Evolutionary conservation across 2,113 vertebrate genomes (phyloP).

Genomic region (Heteronetta atricapilla): DNA sequence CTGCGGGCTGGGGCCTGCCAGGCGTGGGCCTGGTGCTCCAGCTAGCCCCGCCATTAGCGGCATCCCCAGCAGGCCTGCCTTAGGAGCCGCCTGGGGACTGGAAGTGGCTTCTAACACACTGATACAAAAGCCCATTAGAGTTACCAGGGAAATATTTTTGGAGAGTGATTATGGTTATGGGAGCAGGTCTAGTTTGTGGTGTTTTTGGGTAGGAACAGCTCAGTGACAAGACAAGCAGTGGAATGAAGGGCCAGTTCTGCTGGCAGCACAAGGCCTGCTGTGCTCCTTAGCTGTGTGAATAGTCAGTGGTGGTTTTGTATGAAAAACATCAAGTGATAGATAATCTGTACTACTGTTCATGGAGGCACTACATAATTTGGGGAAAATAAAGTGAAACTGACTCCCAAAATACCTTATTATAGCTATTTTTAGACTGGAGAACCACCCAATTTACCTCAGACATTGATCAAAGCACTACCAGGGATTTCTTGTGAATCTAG

Average conservation of each 20-base stretch:
- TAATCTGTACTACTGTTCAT: background rate
- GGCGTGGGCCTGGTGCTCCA: background rate
- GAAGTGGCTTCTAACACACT: background rate
- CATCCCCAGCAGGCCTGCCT: rapidly evolving
- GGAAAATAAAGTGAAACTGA: background rate
- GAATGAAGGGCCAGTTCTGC: rapidly evolving
- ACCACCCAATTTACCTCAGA: rapidly evolving
- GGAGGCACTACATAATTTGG: background rate
- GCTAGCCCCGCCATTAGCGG: background rate
- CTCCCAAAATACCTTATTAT: background rate
- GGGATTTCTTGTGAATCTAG: background rate
- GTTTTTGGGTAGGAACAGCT: too few relatives aligned
- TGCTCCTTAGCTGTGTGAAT: rapidly evolving
- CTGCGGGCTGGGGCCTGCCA: background rate
- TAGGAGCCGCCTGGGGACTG: rapidly evolving
- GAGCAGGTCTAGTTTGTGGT: background rate
- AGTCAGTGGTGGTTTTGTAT: rapidly evolving
- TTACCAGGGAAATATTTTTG: background rate
- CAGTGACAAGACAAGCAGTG: rapidly evolving
- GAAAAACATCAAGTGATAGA: rapidly evolving
- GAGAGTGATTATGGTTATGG: background rate
- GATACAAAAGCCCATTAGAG: background rate
- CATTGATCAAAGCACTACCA: rapidly evolving
- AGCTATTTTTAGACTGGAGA: background rate
- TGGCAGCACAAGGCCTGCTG: rapidly evolving